Base-by-base conservation (phyloP, 2,888 invertebrate genomes). In the Ophion slaviceki region DNA sequence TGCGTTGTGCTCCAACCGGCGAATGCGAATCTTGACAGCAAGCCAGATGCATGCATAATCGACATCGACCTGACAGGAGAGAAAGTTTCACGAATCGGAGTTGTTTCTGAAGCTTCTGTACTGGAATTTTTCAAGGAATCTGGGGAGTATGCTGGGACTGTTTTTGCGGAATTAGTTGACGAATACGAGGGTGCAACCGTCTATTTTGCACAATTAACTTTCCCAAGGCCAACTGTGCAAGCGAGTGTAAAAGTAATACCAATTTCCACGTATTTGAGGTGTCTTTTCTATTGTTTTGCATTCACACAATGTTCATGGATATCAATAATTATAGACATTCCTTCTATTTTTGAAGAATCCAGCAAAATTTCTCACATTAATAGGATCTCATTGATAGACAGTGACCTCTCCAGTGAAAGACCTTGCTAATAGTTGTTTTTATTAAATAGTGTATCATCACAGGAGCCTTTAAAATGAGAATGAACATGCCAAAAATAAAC, bases 81-180 rank as follows among this genome's bases (percentile, higher is more conserved):
- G 70, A 92, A 87, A 86, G 93, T 94, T 72, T 89, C 91, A 10
- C 91, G 91, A 28, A 91, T 94, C 14, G 92, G 92, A 32, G 82
- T 94, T 64, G 93, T 94, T 59, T 94, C 94, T 4, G 94, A 94
- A 90, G 94, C 94, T 11, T 92, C 93, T 14, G 91, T 94, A n/a
- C 87, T 95, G 78, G 95, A 95, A 89, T 90, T 94, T 82, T 95
- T 93, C 86, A 94, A 94, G 78, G 92, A 94, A 85, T 92, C 88
- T 79, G 94, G 93, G 59, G 94, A 95, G 89, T 95, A 95, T 86
- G 89, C 94, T 2, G 91, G 89, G 10, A 95, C 94, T 20, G 86
- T 89, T 57, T 91, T 91, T 80, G 93, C 94, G 5, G 92, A 94
- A 45, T 91, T 93, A 68, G 84, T 94, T 68, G 94, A 94, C 78